Conservation (phyloP, 2,888 invertebrate genomes). For the Rotaria sp. region DNA sequence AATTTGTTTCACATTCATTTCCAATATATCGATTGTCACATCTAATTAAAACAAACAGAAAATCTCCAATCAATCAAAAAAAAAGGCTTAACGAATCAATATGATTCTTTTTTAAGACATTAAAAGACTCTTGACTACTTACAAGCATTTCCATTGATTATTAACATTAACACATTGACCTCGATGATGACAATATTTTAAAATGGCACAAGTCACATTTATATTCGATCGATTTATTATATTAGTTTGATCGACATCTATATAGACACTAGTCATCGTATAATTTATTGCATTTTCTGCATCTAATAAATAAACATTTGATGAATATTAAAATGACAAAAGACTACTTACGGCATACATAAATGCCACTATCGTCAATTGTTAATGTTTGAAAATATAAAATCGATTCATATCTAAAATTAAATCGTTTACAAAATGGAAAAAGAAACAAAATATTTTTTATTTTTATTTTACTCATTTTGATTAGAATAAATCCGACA, state of each 20-base stretch:
- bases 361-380: background rate
- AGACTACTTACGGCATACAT: constrained; percentile 5
- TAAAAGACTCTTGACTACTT: background rate
- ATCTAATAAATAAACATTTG: background rate
- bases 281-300: background rate
- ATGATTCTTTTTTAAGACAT: too few species aligned
- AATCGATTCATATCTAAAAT: background rate
- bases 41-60: background rate
- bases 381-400: background rate
- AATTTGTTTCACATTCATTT: background rate
- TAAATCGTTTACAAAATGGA: too few species aligned
- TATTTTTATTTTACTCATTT: background rate
- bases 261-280: background rate
- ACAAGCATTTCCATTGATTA: background rate
- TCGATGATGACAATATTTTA: background rate
- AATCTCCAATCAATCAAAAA: background rate
- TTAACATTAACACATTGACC: background rate
- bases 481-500: background rate
- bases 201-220: background rate
- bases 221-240: background rate
- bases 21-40: background rate
- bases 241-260: background rate
- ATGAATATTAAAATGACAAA: background rate
- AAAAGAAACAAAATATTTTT: too few species aligned
- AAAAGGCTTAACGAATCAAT: too few species aligned